Conservation (phyloP, 2,113 vertebrate genomes). For the Laticauda laticaudata region DNA sequence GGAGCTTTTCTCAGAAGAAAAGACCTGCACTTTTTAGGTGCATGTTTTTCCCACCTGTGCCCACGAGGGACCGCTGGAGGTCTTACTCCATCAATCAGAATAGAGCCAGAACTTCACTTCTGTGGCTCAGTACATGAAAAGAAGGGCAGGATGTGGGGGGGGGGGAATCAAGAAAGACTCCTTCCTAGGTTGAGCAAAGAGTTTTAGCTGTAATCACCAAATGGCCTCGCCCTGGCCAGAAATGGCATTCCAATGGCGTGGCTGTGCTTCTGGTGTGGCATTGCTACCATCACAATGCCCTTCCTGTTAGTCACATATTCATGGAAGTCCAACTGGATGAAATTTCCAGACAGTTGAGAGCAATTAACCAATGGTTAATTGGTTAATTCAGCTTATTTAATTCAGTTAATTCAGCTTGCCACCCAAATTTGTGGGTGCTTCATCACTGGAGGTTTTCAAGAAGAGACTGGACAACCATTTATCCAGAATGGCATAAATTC, state of each 20-base stretch:
- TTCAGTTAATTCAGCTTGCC: neutral
- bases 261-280: neutral
- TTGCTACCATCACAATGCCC: neutral
- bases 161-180: neutral
- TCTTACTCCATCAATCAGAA: no score
- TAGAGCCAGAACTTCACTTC: neutral
- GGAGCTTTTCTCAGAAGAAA: neutral
- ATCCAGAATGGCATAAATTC: no score
- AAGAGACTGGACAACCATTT: neutral
- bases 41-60: neutral
- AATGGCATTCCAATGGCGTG: neutral
- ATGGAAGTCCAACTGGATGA: neutral
- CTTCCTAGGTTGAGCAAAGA: neutral
- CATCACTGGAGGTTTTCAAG: neutral
- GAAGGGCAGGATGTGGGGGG: neutral
- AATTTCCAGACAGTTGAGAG: neutral
- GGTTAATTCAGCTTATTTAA: no score
- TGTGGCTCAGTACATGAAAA: neutral
- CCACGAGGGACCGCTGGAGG: neutral
- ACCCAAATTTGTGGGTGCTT: neutral
- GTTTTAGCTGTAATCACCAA: neutral
- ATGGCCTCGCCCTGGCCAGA: neutral
- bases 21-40: neutral
- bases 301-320: neutral
- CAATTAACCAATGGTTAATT: neutral